Base-by-base conservation (phyloP, 2,113 vertebrate genomes). In the Nothoprocta perdicaria region DNA sequence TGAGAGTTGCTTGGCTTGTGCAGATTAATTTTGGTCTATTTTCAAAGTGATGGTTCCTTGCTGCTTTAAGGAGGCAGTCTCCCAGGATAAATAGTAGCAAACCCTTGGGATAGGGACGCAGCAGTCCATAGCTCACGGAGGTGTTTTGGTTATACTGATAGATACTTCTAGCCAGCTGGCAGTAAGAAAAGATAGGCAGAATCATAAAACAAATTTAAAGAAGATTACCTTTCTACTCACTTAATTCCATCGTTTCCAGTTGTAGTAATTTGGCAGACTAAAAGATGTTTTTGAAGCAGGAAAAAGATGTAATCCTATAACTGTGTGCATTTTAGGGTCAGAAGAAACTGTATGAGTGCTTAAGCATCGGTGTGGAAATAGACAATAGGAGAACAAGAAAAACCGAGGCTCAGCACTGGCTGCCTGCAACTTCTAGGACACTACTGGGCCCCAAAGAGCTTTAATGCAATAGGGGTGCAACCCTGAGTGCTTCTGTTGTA, bases 401-500 rank as follows among this genome's bases (percentile, higher is more conserved):
- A 81, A 90, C 40, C 46, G 26, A 29, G 22, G 14, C 15, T 6
- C 26, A 10, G 53, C 69, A 41, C 13, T 26, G 29, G 10, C 38
- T 66, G 18, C 14, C 9, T 79, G 46, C 46, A 26, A 5, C 71
- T 38, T 53, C 17, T 14, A 17, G 84, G 92, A 29, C n/a, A 6
- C 9, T 73, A 63, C 15, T n/a, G 90, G 92, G 73, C 76, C 35
- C 12, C 8, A 3, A 68, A 50, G 43, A 43, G n/a, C 73, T 57
- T 1, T 81, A 48, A 63, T 48, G 91, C 86, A 92, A 79, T 31
- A 40, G 58, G 18, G 38, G 22, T 19, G 31, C 90, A 94, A 63
- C 96, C 92, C 84, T 94, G 94, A 83, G 85, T 66, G 31, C 68
- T 72, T 85, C 84, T 96, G 94, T 95, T 86, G 89, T 86, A 95